These are phyloP conservation scores for Artemia franciscana DNA, from an alignment of 1,140 invertebrate species.

Conservation along the genomic window DNA sequence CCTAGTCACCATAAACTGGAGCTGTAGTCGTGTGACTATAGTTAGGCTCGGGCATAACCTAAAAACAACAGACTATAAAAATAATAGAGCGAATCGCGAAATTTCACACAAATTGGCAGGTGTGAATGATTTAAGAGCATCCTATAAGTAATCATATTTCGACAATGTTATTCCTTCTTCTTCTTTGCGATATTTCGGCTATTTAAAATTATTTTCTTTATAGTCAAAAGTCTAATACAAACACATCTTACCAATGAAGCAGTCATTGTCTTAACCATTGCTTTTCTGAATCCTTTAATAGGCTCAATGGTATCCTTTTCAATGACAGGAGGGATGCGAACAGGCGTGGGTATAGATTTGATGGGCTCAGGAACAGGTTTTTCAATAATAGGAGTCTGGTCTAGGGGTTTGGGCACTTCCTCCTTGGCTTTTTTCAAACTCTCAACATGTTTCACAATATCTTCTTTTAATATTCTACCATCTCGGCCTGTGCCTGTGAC, in stretches of 20 bases:
- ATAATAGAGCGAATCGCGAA: too few relatives aligned
- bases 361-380: conserved; percentile 4
- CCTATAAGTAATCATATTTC: too few relatives aligned
- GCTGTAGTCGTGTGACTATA: too few relatives aligned
- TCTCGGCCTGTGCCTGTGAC: conserved; percentile 65
- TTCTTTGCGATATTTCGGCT: too few relatives aligned
- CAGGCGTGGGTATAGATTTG: conserved; percentile 4
- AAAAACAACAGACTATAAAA: too few relatives aligned
- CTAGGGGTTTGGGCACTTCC: neutral
- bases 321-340: conserved; percentile 6
- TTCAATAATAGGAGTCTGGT: neutral
- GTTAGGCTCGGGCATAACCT: too few relatives aligned
- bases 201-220: too few relatives aligned
- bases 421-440: neutral
- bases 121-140: too few relatives aligned
- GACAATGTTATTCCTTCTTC: too few relatives aligned
- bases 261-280: conserved; percentile 93
- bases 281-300: conserved; percentile 53
- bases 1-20: too few relatives aligned
- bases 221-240: too few relatives aligned
- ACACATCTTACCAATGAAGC: conserved; percentile 43
- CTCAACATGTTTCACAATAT: conserved; percentile 52
- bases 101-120: too few relatives aligned
- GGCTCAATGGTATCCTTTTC: conserved; percentile 22
- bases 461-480: conserved; percentile 86